A percentile compares a stretch with the other conserved stretches of the same genome.
These are phyloP conservation scores for Ryuthela nishihirai DNA, from an alignment of 2,888 invertebrate genomes.

Conservation along the genomic window DNA sequence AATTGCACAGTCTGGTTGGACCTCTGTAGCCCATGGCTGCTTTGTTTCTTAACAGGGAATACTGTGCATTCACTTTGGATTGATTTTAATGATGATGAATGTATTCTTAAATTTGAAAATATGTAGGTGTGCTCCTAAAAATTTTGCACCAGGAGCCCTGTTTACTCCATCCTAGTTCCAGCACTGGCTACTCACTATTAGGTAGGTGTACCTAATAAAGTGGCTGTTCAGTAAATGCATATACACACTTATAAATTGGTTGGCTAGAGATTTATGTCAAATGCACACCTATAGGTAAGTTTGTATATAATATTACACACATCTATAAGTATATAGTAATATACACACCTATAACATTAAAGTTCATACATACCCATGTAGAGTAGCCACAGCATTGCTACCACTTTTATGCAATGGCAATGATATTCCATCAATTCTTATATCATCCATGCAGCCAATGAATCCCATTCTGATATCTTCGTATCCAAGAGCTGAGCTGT, in stretches of 20 bases:
- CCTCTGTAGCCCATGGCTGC: too few relatives aligned
- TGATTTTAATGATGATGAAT: too few relatives aligned
- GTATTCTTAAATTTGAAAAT: too few relatives aligned
- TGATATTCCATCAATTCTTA: constrained; percentile 67
- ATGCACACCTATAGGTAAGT: too few relatives aligned
- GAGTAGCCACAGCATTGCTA: constrained; percentile 45
- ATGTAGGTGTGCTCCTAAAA: too few relatives aligned
- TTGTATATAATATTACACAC: neutral
- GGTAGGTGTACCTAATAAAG: too few relatives aligned
- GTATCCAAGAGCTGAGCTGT: constrained; percentile 56
- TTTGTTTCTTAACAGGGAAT: too few relatives aligned
- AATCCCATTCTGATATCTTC: constrained; percentile 80
- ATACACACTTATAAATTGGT: neutral
- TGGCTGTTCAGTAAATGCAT: neutral
- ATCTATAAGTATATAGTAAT: neutral
- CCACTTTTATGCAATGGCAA: constrained; percentile 63
- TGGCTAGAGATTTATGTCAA: neutral
- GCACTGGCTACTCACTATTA: too few relatives aligned
- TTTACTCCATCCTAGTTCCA: too few relatives aligned
- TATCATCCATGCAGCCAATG: constrained; percentile 85
- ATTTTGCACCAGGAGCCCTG: too few relatives aligned
- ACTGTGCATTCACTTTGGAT: too few relatives aligned
- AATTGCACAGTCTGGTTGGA: too few relatives aligned
- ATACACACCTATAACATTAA: neutral
- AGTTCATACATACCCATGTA: constrained; percentile 43